These are phyloP conservation scores for Euzophera pinguis DNA, from an alignment of 2,888 invertebrate species.

Conservation along the genomic window DNA sequence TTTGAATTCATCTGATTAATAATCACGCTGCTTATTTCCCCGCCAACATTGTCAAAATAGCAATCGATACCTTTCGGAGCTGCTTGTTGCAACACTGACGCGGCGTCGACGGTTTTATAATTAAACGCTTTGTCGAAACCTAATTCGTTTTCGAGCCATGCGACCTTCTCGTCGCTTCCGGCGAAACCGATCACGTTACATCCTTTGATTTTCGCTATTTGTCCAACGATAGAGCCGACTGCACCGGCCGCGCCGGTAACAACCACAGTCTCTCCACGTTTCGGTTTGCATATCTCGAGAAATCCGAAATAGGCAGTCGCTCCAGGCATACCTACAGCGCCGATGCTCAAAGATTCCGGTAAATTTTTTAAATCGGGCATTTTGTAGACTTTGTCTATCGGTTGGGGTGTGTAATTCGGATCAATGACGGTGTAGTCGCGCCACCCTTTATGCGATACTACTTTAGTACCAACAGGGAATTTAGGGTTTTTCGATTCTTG, in stretches of 20 bases:
- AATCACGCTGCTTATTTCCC: conserved; percentile 77
- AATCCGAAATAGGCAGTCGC: conserved; percentile 85
- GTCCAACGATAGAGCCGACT: conserved; percentile 85
- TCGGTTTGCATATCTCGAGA: conserved; percentile 81
- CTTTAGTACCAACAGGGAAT: conserved; percentile 78
- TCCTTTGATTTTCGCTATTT: conserved; percentile 84
- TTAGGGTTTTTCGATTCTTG: conserved; percentile 79
- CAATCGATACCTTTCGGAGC: conserved; percentile 85
- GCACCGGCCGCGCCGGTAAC: conserved; percentile 86
- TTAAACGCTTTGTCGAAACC: conserved; percentile 85
- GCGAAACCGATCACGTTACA: conserved; percentile 81
- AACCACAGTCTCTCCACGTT: conserved; percentile 82
- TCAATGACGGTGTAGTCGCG: conserved; percentile 22
- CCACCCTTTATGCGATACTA: conserved; percentile 82
- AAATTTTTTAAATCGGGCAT: conserved; percentile 72
- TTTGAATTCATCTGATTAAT: conserved; percentile 78
- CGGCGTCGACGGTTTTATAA: conserved; percentile 81
- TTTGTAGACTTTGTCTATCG: conserved; percentile 33
- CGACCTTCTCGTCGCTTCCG: conserved; percentile 83
- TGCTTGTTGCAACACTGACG: conserved; percentile 73
- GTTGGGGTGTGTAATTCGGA: background rate
- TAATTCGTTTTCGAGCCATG: conserved; percentile 81
- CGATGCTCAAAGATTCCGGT: conserved; percentile 73
- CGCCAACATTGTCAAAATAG: conserved; percentile 87
- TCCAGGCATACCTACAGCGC: conserved; percentile 83